Percentiles rank a stretch among this genome's conserved stretches.
phyloP scores from a whole-genome alignment of 2,113 vertebrate genomes.

The Nothoprocta perdicaria region DNA sequence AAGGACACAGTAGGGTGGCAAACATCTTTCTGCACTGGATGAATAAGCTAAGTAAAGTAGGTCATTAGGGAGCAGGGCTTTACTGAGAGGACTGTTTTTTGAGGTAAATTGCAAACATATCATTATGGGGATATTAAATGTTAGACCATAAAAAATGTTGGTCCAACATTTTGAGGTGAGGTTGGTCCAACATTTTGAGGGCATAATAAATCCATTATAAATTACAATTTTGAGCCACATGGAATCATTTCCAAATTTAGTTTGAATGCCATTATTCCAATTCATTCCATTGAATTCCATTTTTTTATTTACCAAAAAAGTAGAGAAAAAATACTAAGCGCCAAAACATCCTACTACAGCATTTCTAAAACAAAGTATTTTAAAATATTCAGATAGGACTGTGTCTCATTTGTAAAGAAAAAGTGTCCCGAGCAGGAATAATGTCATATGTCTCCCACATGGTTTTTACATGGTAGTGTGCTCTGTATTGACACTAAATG shows the following conservation, averaged over 20 bases:
- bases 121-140: not conserved
- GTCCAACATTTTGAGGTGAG: not conserved
- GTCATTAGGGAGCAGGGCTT: not conserved
- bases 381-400: not conserved
- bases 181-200: not conserved
- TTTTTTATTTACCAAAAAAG: not conserved
- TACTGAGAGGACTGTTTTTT: not conserved
- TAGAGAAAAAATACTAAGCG: not conserved
- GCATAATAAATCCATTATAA: not conserved
- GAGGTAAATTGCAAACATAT: not conserved
- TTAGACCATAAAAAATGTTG: no score
- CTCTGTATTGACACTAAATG: not conserved
- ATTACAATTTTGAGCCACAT: not conserved
- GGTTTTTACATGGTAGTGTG: not conserved
- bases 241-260: not conserved
- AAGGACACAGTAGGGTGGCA: not conserved
- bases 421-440: not conserved
- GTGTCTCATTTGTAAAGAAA: not conserved
- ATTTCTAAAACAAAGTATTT: not conserved
- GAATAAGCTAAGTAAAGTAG: not conserved
- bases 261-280: not conserved
- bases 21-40: not conserved
- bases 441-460: not conserved
- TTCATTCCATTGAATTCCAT: no score
- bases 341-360: not conserved